Conservation (phyloP, 2,113 vertebrate species). For the Lagopus muta region DNA sequence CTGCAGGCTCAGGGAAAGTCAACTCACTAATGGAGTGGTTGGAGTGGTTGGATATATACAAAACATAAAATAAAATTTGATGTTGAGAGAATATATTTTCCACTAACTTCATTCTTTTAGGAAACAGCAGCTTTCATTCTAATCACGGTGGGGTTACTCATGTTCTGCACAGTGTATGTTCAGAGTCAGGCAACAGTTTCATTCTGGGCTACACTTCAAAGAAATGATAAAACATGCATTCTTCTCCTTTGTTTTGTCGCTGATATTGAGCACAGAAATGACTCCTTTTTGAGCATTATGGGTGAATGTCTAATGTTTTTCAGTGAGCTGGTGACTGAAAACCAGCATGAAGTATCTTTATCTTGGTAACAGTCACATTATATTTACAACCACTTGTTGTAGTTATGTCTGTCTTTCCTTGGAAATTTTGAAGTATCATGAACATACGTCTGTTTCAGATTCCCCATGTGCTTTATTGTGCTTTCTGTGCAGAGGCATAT, state of each 20-base stretch:
- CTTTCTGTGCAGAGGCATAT: background rate
- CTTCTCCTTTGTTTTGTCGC: background rate
- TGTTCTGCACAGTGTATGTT: background rate
- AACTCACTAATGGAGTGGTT: background rate
- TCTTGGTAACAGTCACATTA: background rate
- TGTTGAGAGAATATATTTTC: slow-evolving; percentile 29
- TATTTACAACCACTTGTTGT: background rate
- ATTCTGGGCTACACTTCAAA: slow-evolving; percentile 52
- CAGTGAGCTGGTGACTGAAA: background rate
- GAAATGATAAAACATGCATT: background rate
- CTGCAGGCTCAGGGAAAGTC: background rate
- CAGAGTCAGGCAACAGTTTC: slow-evolving; percentile 26
- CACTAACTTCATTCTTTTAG: background rate
- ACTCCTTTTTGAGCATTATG: background rate
- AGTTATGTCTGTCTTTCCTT: background rate
- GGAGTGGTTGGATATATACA: background rate
- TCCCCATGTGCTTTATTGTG: background rate
- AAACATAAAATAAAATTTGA: background rate
- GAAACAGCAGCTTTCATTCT: background rate
- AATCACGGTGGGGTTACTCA: background rate
- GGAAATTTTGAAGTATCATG: background rate
- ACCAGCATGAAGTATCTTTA: background rate
- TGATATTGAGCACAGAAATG: background rate
- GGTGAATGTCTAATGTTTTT: background rate
- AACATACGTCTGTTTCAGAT: background rate